Conservation (phyloP, 1,140 invertebrate species). For the Lamellibrachia luymesi region DNA sequence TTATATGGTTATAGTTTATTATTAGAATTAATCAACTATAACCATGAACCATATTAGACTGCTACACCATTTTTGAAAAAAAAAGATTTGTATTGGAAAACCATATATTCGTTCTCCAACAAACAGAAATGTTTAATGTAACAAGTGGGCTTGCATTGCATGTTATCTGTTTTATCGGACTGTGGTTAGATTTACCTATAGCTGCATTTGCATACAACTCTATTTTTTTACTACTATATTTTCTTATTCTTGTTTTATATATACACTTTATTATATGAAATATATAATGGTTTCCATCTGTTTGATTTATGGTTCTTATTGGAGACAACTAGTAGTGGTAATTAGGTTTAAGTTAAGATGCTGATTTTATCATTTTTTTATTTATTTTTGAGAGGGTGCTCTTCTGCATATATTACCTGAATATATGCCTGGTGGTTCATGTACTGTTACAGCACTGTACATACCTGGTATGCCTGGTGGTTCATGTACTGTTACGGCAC, state of each 20-base stretch:
- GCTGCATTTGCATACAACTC: not conserved
- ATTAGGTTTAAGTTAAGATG: not conserved
- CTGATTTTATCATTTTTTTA: not conserved
- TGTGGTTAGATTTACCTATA: not conserved
- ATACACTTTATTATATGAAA: conserved; percentile 7
- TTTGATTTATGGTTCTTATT: not conserved
- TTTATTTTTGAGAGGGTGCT: not conserved
- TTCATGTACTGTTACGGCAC: too few species aligned
- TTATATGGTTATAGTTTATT: too few species aligned
- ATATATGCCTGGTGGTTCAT: too few species aligned
- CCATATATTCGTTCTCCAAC: not conserved
- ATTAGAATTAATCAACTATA: not conserved
- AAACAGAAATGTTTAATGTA: not conserved
- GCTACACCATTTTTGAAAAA: not conserved
- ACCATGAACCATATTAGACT: not conserved
- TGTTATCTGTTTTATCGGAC: not conserved
- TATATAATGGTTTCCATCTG: not conserved
- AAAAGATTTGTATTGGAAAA: not conserved
- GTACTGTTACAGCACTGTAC: too few species aligned
- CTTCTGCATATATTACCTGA: too few species aligned
- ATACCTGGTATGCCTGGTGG: too few species aligned
- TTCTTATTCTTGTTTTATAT: not conserved
- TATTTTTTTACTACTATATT: not conserved
- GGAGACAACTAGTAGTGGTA: not conserved
- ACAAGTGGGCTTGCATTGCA: not conserved